These are phyloP conservation scores for Agriopis marginaria DNA, from an alignment of 2,888 invertebrate species.

Conservation along the genomic window DNA sequence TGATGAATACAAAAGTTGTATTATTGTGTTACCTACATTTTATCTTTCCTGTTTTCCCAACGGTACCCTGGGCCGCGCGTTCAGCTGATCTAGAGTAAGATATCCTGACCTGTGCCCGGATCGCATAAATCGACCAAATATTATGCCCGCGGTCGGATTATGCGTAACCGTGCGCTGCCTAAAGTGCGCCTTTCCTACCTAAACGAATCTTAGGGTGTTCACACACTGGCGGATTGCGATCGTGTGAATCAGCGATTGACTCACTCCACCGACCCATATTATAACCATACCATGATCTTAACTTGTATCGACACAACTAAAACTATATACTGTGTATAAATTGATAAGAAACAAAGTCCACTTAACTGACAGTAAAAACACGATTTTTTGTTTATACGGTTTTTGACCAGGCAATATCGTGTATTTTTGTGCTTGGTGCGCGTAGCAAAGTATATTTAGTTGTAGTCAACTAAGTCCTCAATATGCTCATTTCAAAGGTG, in stretches of 20 bases:
- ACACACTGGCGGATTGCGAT: not conserved
- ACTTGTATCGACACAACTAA: no score
- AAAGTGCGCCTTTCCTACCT: conserved; percentile 19
- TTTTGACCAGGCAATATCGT: no score
- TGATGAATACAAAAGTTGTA: not conserved
- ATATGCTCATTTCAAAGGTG: no score
- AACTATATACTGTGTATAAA: no score
- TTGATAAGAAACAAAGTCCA: no score
- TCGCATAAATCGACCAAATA: conserved; percentile 71
- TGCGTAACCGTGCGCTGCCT: conserved; percentile 31
- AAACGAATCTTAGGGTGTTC: not conserved
- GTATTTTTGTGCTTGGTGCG: no score
- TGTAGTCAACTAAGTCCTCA: no score
- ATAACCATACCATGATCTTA: no score
- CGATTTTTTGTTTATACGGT: no score
- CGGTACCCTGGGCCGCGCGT: conserved; percentile 64
- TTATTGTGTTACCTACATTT: not conserved
- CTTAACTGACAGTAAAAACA: no score
- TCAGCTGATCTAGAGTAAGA: conserved; percentile 76
- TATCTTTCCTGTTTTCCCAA: conserved; percentile 36
- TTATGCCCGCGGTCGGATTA: conserved; percentile 52
- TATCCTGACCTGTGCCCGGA: conserved; percentile 69
- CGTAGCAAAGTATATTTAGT: no score
- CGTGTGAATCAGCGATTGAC: not conserved
- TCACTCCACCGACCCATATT: no score